A percentile compares a stretch with the other conserved stretches of the same genome.
These are phyloP conservation scores for Eupristina koningsbergeri DNA, from an alignment of 1,140 invertebrate species.

Conservation along the genomic window DNA sequence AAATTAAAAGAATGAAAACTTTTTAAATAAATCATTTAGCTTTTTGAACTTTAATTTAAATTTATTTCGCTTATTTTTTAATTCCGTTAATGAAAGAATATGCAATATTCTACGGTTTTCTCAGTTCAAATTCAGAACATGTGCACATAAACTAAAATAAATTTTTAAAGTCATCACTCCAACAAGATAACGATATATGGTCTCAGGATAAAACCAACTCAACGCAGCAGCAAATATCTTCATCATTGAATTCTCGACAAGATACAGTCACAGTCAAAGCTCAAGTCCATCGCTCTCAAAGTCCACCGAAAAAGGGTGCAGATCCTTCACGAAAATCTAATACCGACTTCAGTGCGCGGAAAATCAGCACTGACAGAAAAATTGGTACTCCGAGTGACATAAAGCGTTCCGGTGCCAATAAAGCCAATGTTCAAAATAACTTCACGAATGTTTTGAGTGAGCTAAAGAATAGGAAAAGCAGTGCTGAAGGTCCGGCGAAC, in stretches of 20 bases:
- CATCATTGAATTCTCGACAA: slow-evolving; percentile 60
- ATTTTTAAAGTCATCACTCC: slow-evolving; percentile 59
- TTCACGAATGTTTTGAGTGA: slow-evolving; percentile 76
- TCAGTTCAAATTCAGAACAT: no score
- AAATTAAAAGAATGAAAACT: no score
- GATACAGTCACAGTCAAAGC: slow-evolving; percentile 72
- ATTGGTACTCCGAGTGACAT: slow-evolving; percentile 55
- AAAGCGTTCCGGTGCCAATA: slow-evolving; percentile 62
- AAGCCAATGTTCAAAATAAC: slow-evolving; percentile 72
- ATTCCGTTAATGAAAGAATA: no score
- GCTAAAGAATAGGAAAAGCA: slow-evolving; percentile 76
- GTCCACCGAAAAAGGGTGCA: slow-evolving; percentile 65
- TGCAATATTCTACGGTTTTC: no score
- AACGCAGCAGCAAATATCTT: slow-evolving; percentile 57
- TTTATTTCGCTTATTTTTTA: no score
- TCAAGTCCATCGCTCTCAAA: slow-evolving; percentile 73
- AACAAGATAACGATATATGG: slow-evolving; percentile 65
- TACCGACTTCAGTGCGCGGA: slow-evolving; percentile 64
- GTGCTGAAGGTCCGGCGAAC: slow-evolving; percentile 75
- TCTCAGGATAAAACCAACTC: slow-evolving; percentile 60
- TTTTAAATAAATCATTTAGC: no score
- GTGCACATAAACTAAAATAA: background rate
- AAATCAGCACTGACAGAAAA: slow-evolving; percentile 67
- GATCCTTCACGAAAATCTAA: slow-evolving; percentile 62
- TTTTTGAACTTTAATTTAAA: no score